These are phyloP conservation scores for Simalia tracyae DNA, from an alignment of 2,797 vertebrate genomes.

Conservation along the genomic window DNA sequence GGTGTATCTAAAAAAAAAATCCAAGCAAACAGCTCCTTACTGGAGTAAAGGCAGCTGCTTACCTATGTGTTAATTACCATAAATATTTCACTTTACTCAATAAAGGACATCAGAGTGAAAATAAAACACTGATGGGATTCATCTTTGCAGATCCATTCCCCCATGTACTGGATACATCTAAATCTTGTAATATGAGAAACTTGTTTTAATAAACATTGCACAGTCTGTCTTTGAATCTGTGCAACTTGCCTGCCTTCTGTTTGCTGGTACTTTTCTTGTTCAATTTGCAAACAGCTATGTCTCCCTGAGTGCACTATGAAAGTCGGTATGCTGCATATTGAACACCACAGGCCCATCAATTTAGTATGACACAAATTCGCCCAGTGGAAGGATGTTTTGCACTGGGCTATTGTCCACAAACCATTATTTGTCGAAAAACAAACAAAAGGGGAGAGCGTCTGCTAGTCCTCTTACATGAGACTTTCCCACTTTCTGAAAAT, in stretches of 20 bases:
- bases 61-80: slow-evolving; percentile 17
- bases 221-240: neutral
- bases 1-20: neutral
- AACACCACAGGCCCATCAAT: slow-evolving; percentile 18
- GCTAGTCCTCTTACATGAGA: slow-evolving; percentile 55
- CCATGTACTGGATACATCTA: neutral
- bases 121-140: neutral
- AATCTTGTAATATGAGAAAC: neutral
- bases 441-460: slow-evolving; percentile 61
- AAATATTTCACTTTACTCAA: neutral
- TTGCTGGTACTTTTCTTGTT: neutral
- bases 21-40: neutral
- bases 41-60: neutral
- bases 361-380: slow-evolving; percentile 21
- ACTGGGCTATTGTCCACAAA: slow-evolving; percentile 67
- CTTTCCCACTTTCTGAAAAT: slow-evolving; percentile 74
- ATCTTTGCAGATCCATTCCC: neutral
- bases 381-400: slow-evolving; percentile 39
- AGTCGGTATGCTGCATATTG: rapidly evolving
- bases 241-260: neutral
- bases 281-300: slow-evolving; percentile 29
- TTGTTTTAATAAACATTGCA: slow-evolving; percentile 23
- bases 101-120: neutral
- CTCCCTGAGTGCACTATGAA: neutral
- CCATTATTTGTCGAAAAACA: slow-evolving; percentile 69